Evolutionary conservation across 2,888 invertebrate genomes (phyloP), one percentile per base, ranked within the genome.

Genomic region (Sarcophaga caerulescens): DNA sequence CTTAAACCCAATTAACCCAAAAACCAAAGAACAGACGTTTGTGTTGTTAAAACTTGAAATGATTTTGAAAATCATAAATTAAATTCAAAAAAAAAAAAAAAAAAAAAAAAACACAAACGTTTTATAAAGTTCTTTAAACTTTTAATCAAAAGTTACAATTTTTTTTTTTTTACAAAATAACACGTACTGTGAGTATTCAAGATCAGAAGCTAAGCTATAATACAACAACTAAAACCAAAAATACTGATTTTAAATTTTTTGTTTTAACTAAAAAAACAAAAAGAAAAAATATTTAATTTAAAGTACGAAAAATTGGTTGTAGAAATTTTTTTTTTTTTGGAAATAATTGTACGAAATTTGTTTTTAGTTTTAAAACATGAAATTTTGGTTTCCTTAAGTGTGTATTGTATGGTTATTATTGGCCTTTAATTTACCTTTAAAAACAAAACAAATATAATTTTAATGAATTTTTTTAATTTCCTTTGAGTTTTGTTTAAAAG

Each of bases 161-260:
- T 47, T 84, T 84, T 84, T 84, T 77, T 65, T 25, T 74, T 44
- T 80, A 73, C 3, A 74, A 59, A 71, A 81, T 77, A 76, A 77
- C 75, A 87, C 69, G 71, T 87, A 82, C 82, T 82, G 87, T 87
- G 87, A 87, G 87, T 87, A 87, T 85, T 87, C 69, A 78, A 78
- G 74, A 84, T 80, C 35, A 63, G 57, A 66, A 52, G 19, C 12
- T 62, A 68, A 63, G 4, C 62, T 68, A 69, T 73, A 45, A 45
- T 60, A 59, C 65, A 52, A 44, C 52, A 75, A 23, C 23, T 68
- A 70, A 74, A 81, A 52, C 63, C 63, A 52, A 63, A 35, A 52
- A 69, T 52, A 35, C 57, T 62, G 21, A 74, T 74, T 77, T 86
- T 21, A n/a, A n/a, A 81, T 66, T 77, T 77, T 12, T 17, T 79